These are phyloP conservation scores for Crypturellus tataupa DNA, from an alignment of 2,797 vertebrate species.

Conservation along the genomic window DNA sequence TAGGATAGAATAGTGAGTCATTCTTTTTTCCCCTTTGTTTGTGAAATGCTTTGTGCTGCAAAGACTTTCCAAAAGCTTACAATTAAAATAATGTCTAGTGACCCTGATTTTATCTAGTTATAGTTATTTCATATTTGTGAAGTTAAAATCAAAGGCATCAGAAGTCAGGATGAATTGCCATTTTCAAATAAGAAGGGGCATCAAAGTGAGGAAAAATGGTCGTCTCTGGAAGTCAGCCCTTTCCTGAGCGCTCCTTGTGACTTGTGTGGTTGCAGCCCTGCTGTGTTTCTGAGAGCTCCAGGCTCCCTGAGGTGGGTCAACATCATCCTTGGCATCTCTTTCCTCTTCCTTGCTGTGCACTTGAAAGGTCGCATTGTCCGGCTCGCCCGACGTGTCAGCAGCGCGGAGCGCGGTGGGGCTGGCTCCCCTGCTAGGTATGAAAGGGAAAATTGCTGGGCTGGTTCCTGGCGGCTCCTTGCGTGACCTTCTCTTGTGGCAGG, in stretches of 20 bases:
- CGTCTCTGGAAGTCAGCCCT: background rate
- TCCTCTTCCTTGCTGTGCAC: background rate
- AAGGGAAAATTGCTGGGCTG: background rate
- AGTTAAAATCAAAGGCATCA: background rate
- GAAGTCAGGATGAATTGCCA: rapidly evolving
- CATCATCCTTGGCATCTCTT: background rate
- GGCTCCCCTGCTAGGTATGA: background rate
- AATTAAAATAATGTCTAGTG: background rate
- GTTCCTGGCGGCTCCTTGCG: background rate
- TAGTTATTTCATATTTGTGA: background rate
- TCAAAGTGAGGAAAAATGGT: background rate
- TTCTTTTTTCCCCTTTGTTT: background rate
- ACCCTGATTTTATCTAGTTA: background rate
- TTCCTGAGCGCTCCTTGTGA: background rate
- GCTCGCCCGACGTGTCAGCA: background rate
- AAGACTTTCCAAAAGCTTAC: background rate
- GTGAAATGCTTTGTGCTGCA: background rate
- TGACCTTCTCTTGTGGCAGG: background rate
- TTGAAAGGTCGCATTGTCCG: rapidly evolving
- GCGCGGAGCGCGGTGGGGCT: background rate
- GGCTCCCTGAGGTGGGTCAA: background rate
- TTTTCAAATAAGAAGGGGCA: background rate
- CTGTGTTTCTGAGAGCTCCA: background rate
- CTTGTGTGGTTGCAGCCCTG: background rate
- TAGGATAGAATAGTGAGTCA: background rate